These are phyloP conservation scores for Lithophane semibrunnea DNA, from an alignment of 2,888 invertebrate genomes.

Conservation along the genomic window DNA sequence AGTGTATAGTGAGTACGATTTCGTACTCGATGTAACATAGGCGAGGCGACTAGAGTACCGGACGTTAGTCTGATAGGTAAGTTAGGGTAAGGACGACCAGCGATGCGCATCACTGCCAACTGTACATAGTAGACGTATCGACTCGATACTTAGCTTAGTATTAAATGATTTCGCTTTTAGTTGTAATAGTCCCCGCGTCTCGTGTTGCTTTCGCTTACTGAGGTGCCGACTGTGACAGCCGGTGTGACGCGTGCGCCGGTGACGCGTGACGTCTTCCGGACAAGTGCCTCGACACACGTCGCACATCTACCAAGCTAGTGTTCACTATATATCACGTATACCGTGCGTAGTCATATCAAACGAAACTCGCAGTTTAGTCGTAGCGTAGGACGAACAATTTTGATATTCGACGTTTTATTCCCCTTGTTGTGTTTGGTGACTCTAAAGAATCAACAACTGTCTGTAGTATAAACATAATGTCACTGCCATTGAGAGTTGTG, in stretches of 20 bases:
- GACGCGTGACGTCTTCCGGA: constrained; percentile 58
- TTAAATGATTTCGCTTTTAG: constrained; percentile 75
- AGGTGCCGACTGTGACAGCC: constrained; percentile 51
- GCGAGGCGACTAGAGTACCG: constrained; percentile 71
- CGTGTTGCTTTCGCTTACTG: constrained; percentile 74
- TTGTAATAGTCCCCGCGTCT: constrained; percentile 70
- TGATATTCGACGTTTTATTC: constrained; percentile 75
- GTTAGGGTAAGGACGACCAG: constrained; percentile 82
- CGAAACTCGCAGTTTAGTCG: constrained; percentile 77
- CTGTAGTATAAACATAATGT: constrained; percentile 68
- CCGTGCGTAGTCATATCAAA: constrained; percentile 83
- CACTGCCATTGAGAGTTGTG: constrained; percentile 72
- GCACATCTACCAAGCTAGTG: constrained; percentile 75
- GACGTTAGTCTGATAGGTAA: constrained; percentile 81
- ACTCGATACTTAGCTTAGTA: constrained; percentile 70
- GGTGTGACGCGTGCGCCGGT: constrained; percentile 6
- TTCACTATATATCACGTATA: constrained; percentile 81
- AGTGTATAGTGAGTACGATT: constrained; percentile 75
- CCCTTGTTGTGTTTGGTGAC: constrained; percentile 73
- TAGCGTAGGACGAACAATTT: constrained; percentile 77
- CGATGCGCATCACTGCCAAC: constrained; percentile 87
- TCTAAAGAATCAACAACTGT: constrained; percentile 82
- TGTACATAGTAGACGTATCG: constrained; percentile 83
- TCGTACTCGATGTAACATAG: constrained; percentile 72
- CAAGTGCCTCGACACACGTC: constrained; percentile 80